phyloP scores from a whole-genome alignment of 1,140 invertebrate genomes.

The Proctacanthus coquilletti region DNA sequence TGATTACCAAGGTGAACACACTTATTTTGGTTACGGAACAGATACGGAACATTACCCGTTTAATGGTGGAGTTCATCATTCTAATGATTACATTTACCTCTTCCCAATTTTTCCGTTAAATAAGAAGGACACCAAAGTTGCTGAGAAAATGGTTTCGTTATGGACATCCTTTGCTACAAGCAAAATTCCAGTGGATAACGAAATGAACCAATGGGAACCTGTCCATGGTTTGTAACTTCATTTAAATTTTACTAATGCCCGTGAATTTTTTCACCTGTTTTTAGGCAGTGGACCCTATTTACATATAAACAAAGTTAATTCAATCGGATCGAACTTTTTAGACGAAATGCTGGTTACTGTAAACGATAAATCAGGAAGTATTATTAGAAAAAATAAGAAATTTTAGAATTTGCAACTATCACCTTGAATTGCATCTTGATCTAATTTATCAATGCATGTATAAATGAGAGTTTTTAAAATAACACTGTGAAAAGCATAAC shows the following conservation, averaged over 20 bases:
- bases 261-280: conserved; percentile 2
- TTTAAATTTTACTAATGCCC: too few relatives aligned
- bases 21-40: conserved; percentile 27
- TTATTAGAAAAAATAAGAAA: too few relatives aligned
- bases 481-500: too few relatives aligned
- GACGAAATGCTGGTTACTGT: conserved; percentile 16
- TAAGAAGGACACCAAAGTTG: conserved; percentile 18
- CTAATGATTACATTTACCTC: conserved; percentile 28
- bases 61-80: conserved; percentile 30
- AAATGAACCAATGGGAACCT: conserved; percentile 2
- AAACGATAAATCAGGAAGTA: too few relatives aligned
- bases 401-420: too few relatives aligned
- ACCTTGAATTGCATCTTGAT: too few relatives aligned
- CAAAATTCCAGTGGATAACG: conserved; percentile 12
- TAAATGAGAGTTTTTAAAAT: too few relatives aligned
- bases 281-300: conserved; percentile 20
- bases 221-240: too few relatives aligned
- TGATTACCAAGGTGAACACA: conserved; percentile 23
- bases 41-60: conserved; percentile 28
- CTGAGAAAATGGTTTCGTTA: conserved; percentile 25
- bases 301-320: conserved; percentile 12
- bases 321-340: conserved; percentile 12
- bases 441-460: too few relatives aligned
- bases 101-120: conserved; percentile 21
- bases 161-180: conserved; percentile 29